Evolutionary conservation across 2,113 vertebrate genomes (phyloP).

Genomic region (Megatriorchis doriae): DNA sequence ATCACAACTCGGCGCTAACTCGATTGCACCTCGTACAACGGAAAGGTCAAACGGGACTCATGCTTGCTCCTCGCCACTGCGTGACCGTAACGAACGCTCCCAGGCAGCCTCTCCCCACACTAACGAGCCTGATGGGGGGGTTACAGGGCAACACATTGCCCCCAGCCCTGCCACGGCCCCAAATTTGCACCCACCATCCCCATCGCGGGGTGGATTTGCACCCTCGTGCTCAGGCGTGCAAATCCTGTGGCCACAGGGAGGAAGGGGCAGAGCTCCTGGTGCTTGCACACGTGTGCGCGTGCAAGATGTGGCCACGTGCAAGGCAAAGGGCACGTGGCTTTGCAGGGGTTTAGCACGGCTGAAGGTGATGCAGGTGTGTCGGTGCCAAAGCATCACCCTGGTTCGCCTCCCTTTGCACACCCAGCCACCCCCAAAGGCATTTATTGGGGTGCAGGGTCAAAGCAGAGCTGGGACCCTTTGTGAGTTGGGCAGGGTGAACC

Average conservation of each 20-base stretch:
- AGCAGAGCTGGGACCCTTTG: rapidly evolving
- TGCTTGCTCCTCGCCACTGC: neutral
- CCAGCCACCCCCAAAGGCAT: neutral
- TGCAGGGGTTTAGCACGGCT: rapidly evolving
- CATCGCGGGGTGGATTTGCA: rapidly evolving
- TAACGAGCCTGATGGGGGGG: neutral
- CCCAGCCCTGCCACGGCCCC: rapidly evolving
- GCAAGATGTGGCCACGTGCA: neutral
- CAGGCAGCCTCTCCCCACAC: neutral
- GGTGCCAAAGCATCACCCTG: rapidly evolving
- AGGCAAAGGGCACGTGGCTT: neutral
- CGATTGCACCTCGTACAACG: slow-evolving; percentile 35
- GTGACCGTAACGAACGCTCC: neutral
- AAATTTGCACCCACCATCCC: neutral
- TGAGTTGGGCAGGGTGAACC: neutral
- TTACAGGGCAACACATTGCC: neutral
- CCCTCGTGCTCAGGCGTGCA: neutral
- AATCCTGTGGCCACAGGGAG: neutral
- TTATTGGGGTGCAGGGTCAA: neutral
- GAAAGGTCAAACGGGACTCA: slow-evolving; percentile 63
- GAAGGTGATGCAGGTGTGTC: rapidly evolving
- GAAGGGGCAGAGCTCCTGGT: neutral
- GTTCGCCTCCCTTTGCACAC: rapidly evolving
- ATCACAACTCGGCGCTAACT: slow-evolving; percentile 62
- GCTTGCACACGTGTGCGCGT: rapidly evolving